Base-by-base conservation (phyloP, 2,113 vertebrate species). In the Nothobranchius kuhntae region DNA sequence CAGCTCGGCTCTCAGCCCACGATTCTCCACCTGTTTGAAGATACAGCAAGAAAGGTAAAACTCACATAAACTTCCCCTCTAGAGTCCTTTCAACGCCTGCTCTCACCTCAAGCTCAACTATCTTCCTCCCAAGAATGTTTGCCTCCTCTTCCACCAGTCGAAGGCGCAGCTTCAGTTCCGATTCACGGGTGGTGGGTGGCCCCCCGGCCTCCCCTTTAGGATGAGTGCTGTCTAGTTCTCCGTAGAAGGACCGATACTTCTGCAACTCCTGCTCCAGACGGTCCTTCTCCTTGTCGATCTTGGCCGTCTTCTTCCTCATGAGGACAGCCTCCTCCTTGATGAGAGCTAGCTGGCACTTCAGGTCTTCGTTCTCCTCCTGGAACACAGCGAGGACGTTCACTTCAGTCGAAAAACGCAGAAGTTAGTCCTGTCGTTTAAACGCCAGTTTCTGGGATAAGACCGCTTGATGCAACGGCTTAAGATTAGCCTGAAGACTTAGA, bases 251-350 rank as follows among this genome's bases (percentile, higher is more conserved):
- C 47, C 95, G 91, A 61, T 99, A 99, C 78, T 98, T 98, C 85
- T 98, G 96, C 14, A 99, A 91, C 87, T 99, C 96, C 1, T 96
- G 95, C 57, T 99, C 97, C 21, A 97, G 89, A 38, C 94, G 89
- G 81, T 99, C 97, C 82, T 98, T 98, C 69, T 98, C 97, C 78
- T 98, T 98, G 81, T 98, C 97, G 0, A 97, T 95, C 87, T 95
- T 98, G 54, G 96, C 97, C 70, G 96, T 95, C 91, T 98, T 98
- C 92, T 98, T 98, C 73, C 96, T 95, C 97, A 99, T 97, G 47
- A 99, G 86, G 42, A 94, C 92, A 0, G 96, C 95, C 81, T 99
- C 97, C 83, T 99, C 97, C 82, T 97, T 98, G 78, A 96, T 93
- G 70, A 99, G 98, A 73, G 96, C 93, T 56, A 99, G 79, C 88